Conservation (phyloP, 2,113 vertebrate species). For the Scopus umbretta region DNA sequence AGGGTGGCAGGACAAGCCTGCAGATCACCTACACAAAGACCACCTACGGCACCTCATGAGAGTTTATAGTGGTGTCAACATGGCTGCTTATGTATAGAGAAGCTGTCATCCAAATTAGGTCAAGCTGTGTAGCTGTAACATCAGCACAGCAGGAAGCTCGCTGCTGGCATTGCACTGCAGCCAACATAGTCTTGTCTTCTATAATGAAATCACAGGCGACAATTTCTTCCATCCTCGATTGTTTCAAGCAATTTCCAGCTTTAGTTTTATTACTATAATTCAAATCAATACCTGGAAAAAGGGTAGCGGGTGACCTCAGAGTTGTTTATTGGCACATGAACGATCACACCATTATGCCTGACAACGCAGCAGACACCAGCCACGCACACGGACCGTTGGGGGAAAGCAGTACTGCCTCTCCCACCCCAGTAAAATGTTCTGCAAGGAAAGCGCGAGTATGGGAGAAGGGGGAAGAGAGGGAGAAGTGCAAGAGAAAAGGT, state of each 20-base stretch:
- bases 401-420: background rate
- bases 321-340: background rate
- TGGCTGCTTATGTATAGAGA: background rate
- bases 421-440: background rate
- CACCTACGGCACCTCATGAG: background rate
- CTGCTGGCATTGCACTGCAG: background rate
- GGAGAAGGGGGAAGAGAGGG: background rate
- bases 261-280: background rate
- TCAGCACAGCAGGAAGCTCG: background rate
- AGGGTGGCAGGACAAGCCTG: background rate
- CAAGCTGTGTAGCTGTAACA: background rate
- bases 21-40: background rate
- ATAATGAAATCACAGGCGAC: background rate
- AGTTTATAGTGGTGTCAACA: background rate
- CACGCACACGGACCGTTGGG: fast-evolving
- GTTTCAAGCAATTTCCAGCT: background rate
- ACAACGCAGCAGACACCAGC: background rate
- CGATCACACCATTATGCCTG: background rate
- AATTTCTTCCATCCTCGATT: background rate
- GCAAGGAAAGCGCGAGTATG: background rate
- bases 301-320: background rate
- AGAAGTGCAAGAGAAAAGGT: background rate
- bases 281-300: background rate
- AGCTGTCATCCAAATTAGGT: background rate
- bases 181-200: background rate